Base-by-base conservation (phyloP, 1,140 invertebrate species). In the Venturia canescens region DNA sequence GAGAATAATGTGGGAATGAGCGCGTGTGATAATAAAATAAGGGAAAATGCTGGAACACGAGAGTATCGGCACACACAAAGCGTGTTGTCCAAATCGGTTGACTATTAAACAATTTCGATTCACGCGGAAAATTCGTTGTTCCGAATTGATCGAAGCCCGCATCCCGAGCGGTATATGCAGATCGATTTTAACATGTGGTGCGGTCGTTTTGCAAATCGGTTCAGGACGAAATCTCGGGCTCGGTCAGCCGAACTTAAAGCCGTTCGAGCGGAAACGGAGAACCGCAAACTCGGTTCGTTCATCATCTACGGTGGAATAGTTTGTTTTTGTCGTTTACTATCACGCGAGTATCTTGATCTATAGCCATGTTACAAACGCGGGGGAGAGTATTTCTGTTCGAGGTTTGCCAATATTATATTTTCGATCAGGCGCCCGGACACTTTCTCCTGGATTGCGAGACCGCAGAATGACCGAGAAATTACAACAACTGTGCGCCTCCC, bases 321-420 rank as follows among this genome's bases (percentile, higher is more conserved):
- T 63, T 63, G 60, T 23, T 63, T 26, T 63, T 15, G 60, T 63
- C 60, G 21, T 63, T 23, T 63, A 53, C 50, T 53, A n/a, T 21
- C 50, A 53, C 1, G n/a, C 16, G n/a, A 1, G n/a, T 13, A 44
- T 9, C 7, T 44, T 1, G 38, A 44, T 44, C 38, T 44, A 13
- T 44, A 44, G 38, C 13, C 5, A 44, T 13, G 38, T 44, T 11
- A 44, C 34, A 34, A 34, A 34, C 38, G 11, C 7, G 13, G 38
- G 38, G n/a, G n/a, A n/a, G n/a, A 48, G n/a, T 53, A 74, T 74
- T 26, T 29, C 15, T 53, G 21, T 31, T 53, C 71, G 71, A 74
- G 48, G 71, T 53, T 74, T 74, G 9, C 48, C 71, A 74, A 74
- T 74, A 74, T 31, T 31, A 31, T 69, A 69, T 74, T 74, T 74